A percentile compares a stretch with the other conserved stretches of the same genome.
Evolutionary conservation across 2,113 vertebrate genomes (phyloP).

Genomic region (Sapajus apella): DNA sequence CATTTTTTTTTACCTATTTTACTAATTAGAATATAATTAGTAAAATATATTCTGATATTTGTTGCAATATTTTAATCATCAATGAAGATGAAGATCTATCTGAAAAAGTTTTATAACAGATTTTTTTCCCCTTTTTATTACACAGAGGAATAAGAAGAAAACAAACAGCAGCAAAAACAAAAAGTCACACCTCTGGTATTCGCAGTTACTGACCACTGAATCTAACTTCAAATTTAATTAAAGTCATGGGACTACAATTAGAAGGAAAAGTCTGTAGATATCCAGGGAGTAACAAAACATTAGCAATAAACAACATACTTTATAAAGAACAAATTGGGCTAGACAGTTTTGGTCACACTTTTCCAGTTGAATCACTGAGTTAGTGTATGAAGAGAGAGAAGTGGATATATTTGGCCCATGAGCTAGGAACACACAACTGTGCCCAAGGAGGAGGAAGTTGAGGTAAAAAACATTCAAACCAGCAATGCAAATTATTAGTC

Average conservation of each 20-base stretch:
- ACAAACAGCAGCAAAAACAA: background rate
- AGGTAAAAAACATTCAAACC: background rate
- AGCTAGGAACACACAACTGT: background rate
- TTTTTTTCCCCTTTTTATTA: background rate
- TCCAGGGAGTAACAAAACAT: constrained; percentile 33
- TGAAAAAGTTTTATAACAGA: background rate
- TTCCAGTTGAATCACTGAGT: constrained; percentile 40
- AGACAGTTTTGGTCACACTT: constrained; percentile 37
- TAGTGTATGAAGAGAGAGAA: constrained; percentile 43
- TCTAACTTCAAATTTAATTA: constrained; percentile 56
- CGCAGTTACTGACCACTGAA: constrained; percentile 3
- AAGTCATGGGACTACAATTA: constrained; percentile 15
- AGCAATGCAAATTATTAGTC: background rate
- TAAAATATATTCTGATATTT: background rate
- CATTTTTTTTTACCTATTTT: background rate
- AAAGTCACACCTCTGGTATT: background rate
- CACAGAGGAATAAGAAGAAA: background rate
- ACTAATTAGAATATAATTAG: background rate
- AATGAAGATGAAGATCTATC: background rate
- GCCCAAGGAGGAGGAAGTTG: background rate
- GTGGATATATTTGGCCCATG: background rate
- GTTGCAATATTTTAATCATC: background rate
- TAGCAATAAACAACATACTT: constrained; percentile 39
- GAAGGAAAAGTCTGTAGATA: background rate
- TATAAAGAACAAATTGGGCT: constrained; percentile 43